Evolutionary conservation across 2,888 invertebrate genomes (phyloP).

Genomic region (Caenorhabditis angaria): DNA sequence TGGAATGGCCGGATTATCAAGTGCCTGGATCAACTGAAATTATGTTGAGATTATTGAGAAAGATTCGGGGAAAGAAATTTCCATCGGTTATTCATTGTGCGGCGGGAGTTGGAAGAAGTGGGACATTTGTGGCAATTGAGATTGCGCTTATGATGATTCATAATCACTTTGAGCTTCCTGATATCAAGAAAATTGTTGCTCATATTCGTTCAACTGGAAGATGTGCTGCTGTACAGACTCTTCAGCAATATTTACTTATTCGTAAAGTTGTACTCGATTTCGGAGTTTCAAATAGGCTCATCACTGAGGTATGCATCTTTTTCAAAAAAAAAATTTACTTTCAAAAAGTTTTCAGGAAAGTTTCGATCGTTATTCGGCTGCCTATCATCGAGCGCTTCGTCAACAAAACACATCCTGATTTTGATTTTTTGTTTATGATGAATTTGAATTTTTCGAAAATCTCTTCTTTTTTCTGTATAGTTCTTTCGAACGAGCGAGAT

Average conservation of each 20-base stretch:
- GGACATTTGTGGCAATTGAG: conserved; percentile 35
- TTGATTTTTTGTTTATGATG: too few relatives aligned
- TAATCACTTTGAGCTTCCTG: conserved; percentile 17
- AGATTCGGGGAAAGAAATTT: conserved; percentile 19
- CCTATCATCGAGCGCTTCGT: too few relatives aligned
- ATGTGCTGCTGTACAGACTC: not conserved
- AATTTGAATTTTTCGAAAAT: too few relatives aligned
- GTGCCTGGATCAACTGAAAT: conserved; percentile 39
- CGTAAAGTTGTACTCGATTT: conserved; percentile 10
- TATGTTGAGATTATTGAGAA: conserved; percentile 30
- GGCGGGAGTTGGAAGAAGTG: conserved; percentile 43
- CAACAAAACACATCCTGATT: too few relatives aligned
- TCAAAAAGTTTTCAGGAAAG: too few relatives aligned
- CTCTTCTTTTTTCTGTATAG: too few relatives aligned
- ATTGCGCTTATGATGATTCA: conserved; percentile 30
- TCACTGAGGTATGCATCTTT: too few relatives aligned
- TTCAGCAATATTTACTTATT: conserved; percentile 7
- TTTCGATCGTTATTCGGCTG: too few relatives aligned
- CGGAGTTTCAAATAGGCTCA: conserved; percentile 29
- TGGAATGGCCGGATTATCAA: conserved; percentile 45
- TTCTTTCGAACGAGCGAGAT: too few relatives aligned
- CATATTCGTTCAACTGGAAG: not conserved
- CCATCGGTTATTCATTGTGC: conserved; percentile 44
- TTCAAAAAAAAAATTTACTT: too few relatives aligned
- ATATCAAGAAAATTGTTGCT: conserved; percentile 15